Evolutionary conservation across 2,113 vertebrate species (phyloP), one percentile per base, ranked within the genome.

Genomic region (Gavia stellata): DNA sequence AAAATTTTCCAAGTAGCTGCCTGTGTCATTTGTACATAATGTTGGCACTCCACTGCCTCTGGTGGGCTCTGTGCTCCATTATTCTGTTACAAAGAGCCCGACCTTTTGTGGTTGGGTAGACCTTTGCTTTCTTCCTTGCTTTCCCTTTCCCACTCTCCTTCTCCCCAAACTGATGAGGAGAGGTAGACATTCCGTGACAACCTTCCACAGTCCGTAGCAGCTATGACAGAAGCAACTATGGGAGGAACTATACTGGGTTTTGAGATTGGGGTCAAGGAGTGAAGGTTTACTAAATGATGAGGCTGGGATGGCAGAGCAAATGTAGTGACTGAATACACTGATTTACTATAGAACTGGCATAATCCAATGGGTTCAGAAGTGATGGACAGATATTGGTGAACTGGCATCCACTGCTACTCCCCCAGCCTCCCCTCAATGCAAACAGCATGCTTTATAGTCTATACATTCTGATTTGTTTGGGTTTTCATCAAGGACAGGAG

Each of bases 81-180:
- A 11, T 44, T 38, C 18, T 19, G 5, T 61, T 31, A 45, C 2
- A 0, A 62, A 61, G 31, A 88, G 10, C 31, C 21, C 15, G 47
- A 13, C 3, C 1, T 0, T n/a, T 45, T 28, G 14, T 47, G 25
- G 31, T 14, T 58, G 29, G 0, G 1, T 31, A 58, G 38, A 65
- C 10, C 28, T 58, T 63, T 63, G 17, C 5, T 78, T 62, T 55
- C 23, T 50, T 63, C 33, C 23, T 63, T 52, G 36, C 5, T 50
- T 87, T 82, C 40, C 14, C 33, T 40, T 59, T 53, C 14, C 10
- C 3, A 15, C 20, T 71, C 29, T 52, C 5, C 5, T 4, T 5
- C 1, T 71, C 63, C 8, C 17, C 29, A 65, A 7, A 26, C n/a
- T 26, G 12, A 8, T 42, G 38, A 38, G 44, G 28, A 38, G 6